Percentiles rank a stretch among this genome's conserved stretches.
Conservation (phyloP, 1,140 invertebrate species). For the Micrasema longulum region DNA sequence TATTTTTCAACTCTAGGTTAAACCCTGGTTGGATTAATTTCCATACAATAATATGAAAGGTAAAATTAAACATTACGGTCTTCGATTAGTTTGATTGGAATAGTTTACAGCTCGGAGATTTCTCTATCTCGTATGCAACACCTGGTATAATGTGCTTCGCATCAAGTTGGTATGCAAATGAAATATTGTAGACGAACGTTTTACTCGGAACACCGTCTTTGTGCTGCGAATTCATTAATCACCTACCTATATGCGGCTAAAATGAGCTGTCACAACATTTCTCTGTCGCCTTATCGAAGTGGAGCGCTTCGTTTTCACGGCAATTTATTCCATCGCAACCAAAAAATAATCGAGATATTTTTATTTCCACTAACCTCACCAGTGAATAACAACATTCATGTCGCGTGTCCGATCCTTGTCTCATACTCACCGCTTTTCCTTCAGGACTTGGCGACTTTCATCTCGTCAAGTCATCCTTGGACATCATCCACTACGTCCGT, state of each 20-base stretch:
- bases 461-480: constrained; percentile 53
- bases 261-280: constrained; percentile 35
- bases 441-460: constrained; percentile 53
- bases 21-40: too few relatives aligned
- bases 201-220: constrained; percentile 11
- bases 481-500: constrained; percentile 49
- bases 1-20: too few relatives aligned
- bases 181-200: constrained; percentile 21
- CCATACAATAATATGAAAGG: too few relatives aligned
- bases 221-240: constrained; percentile 24
- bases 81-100: too few relatives aligned
- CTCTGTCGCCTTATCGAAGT: constrained; percentile 12
- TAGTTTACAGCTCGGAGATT: too few relatives aligned
- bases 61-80: too few relatives aligned
- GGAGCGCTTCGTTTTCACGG: too few relatives aligned
- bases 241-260: constrained; percentile 24
- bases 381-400: constrained; percentile 12
- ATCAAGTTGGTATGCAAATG: constrained; percentile 34
- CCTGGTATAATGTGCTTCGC: constrained; percentile 1
- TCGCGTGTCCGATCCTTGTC: constrained; percentile 43
- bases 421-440: constrained; percentile 52
- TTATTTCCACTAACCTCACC: background rate
- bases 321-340: background rate
- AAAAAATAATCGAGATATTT: background rate
- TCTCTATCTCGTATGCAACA: background rate